Conservation (phyloP, 2,797 vertebrate species). For the Loriculus beryllinus region DNA sequence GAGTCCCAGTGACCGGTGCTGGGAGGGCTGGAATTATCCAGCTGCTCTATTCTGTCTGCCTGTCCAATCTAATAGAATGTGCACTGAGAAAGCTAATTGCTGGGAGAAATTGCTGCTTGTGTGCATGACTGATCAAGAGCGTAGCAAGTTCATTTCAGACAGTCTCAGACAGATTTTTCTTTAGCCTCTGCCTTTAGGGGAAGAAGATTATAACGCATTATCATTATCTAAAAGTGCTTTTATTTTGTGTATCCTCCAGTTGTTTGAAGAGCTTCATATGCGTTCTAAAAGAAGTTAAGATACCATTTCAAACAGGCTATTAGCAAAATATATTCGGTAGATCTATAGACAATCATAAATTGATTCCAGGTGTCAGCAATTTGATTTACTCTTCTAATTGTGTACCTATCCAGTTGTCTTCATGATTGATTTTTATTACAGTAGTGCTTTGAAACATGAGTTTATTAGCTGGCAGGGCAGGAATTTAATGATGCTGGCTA, state of each 20-base stretch:
- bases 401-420: background rate
- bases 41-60: slow-evolving; percentile 67
- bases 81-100: slow-evolving; percentile 78
- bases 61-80: slow-evolving; percentile 82
- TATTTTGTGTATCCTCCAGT: slow-evolving; percentile 17
- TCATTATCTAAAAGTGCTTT: slow-evolving; percentile 64
- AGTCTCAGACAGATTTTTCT: slow-evolving; percentile 80
- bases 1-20: slow-evolving; percentile 58
- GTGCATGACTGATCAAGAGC: slow-evolving; percentile 83
- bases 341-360: background rate
- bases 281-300: background rate
- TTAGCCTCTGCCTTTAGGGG: slow-evolving; percentile 76
- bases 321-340: background rate
- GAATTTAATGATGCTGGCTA: background rate
- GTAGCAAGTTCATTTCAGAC: slow-evolving; percentile 79
- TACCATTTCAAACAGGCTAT: background rate
- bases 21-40: slow-evolving; percentile 45
- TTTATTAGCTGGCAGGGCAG: background rate
- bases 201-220: slow-evolving; percentile 76
- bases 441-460: background rate
- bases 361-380: background rate
- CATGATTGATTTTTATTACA: background rate
- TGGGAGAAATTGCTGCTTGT: slow-evolving; percentile 79
- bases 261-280: background rate
- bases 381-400: background rate